A percentile compares a stretch with the other conserved stretches of the same genome.
Evolutionary conservation across 2,797 vertebrate species (phyloP).

Genomic region (Nothura maculosa): DNA sequence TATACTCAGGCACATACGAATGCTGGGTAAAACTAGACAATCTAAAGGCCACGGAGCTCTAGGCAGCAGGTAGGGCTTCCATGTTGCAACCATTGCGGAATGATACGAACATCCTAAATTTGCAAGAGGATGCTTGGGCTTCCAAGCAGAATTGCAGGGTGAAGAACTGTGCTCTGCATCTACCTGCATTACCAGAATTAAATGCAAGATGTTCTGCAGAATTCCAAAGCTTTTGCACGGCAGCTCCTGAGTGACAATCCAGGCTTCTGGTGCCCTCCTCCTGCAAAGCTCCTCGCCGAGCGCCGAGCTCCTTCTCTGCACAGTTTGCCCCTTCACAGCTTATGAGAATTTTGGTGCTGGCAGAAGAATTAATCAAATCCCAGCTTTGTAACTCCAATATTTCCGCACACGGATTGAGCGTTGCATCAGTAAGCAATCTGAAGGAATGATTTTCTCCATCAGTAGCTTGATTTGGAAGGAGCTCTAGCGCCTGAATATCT

Average conservation of each 20-base stretch:
- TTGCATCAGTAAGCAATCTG: neutral
- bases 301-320: neutral
- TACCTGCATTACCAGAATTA: neutral
- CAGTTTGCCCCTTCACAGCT: neutral
- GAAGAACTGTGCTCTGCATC: neutral
- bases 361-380: conserved; percentile 22
- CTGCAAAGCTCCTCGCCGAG: neutral
- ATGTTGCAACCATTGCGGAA: neutral
- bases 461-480: conserved; percentile 29
- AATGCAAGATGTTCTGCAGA: neutral
- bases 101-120: rapidly evolving
- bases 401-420: conserved; percentile 5
- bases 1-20: neutral
- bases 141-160: neutral
- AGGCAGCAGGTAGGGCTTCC: neutral
- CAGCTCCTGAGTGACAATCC: neutral
- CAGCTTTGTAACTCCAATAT: conserved; percentile 35
- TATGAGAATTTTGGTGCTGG: conserved; percentile 20
- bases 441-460: conserved; percentile 20
- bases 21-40: conserved; percentile 12
- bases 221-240: neutral
- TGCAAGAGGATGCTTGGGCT: neutral
- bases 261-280: neutral
- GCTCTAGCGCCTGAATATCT: conserved; percentile 4
- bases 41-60: neutral